Evolutionary conservation across 2,888 invertebrate genomes (phyloP).

Genomic region (Clostera curtula): DNA sequence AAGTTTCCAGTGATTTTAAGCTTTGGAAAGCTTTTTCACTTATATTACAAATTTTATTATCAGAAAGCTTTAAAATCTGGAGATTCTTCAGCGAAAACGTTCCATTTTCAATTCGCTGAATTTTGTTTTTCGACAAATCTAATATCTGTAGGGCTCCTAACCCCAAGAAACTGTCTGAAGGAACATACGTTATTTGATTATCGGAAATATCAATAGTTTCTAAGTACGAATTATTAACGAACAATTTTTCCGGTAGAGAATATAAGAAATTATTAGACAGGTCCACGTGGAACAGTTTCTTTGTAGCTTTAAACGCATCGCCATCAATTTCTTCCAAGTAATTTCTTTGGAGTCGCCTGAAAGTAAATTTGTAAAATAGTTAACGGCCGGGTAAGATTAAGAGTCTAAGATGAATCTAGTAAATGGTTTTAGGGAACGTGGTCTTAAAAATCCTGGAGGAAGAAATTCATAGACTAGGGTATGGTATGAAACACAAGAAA

Average conservation of each 20-base stretch:
- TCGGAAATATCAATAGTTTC: slow-evolving; percentile 79
- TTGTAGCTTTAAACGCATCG: slow-evolving; percentile 72
- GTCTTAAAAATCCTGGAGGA: no score
- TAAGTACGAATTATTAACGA: slow-evolving; percentile 73
- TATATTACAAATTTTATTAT: slow-evolving; percentile 78
- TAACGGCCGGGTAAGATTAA: slow-evolving; percentile 7
- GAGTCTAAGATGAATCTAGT: not conserved
- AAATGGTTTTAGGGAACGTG: not conserved
- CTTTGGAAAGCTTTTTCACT: slow-evolving; percentile 72
- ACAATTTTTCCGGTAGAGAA: slow-evolving; percentile 72
- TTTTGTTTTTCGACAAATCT: slow-evolving; percentile 80
- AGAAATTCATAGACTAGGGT: no score
- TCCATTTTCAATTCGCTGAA: slow-evolving; percentile 74
- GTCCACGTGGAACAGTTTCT: slow-evolving; percentile 79
- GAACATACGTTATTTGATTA: slow-evolving; percentile 76
- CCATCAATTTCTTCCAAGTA: slow-evolving; percentile 76
- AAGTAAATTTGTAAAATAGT: slow-evolving; percentile 38
- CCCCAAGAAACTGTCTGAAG: slow-evolving; percentile 73
- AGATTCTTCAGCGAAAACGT: slow-evolving; percentile 75
- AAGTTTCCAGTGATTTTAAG: slow-evolving; percentile 65
- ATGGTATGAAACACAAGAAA: no score
- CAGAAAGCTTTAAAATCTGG: slow-evolving; percentile 78
- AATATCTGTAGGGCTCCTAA: slow-evolving; percentile 77
- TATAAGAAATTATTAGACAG: slow-evolving; percentile 79
- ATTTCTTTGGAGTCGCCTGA: slow-evolving; percentile 79